Percentiles rank a stretch among this genome's conserved stretches.
These are phyloP conservation scores for Zootermopsis nevadensis DNA, from an alignment of 2,888 invertebrate species.

Conservation along the genomic window DNA sequence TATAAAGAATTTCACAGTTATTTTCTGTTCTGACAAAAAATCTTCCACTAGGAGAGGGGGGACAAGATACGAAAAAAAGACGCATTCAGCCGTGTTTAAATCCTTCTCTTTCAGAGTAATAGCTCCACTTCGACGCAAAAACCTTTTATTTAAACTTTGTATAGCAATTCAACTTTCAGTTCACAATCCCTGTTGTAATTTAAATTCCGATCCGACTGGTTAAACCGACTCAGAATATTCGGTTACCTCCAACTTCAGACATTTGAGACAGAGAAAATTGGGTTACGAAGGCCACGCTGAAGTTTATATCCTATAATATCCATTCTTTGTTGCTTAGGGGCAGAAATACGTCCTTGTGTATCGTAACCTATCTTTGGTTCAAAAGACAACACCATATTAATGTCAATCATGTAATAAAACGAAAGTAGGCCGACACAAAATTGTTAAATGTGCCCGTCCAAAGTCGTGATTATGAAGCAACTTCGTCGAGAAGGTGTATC, in stretches of 20 bases:
- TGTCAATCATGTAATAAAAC: too few relatives aligned
- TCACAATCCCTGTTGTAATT: slow-evolving; percentile 27
- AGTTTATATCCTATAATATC: not conserved
- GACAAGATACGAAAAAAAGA: slow-evolving; percentile 10
- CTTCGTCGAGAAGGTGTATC: too few relatives aligned
- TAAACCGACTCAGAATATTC: not conserved
- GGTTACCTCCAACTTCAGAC: not conserved
- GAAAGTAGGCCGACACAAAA: too few relatives aligned
- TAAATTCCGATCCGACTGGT: slow-evolving; percentile 29
- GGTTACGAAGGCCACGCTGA: not conserved
- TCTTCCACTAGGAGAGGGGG: not conserved
- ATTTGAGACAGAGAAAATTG: not conserved
- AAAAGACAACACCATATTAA: too few relatives aligned
- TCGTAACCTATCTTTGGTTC: too few relatives aligned
- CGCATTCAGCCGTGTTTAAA: slow-evolving; percentile 16
- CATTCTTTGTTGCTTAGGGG: not conserved
- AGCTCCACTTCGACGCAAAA: not conserved
- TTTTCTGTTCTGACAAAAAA: slow-evolving; percentile 31
- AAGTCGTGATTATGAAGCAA: too few relatives aligned
- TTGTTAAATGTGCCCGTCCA: too few relatives aligned
- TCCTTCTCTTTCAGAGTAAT: not conserved
- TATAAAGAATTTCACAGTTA: slow-evolving; percentile 36
- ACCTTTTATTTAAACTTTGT: slow-evolving; percentile 22
- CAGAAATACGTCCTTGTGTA: too few relatives aligned
- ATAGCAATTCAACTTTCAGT: slow-evolving; percentile 21